Evolutionary conservation across 2,888 invertebrate species (phyloP).

Genomic region (Nomada ruficornis): DNA sequence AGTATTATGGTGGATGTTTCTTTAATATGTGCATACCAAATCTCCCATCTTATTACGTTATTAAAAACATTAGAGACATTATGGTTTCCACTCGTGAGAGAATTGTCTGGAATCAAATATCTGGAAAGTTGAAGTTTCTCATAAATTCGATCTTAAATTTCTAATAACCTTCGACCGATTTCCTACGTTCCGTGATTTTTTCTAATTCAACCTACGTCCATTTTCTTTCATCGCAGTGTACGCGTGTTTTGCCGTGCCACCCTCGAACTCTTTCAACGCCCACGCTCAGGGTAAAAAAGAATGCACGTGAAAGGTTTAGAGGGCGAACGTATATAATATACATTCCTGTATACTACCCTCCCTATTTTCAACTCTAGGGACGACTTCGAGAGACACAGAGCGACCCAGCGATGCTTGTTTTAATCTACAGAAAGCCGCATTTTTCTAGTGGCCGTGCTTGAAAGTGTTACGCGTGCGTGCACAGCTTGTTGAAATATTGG

Average conservation of each 20-base stretch:
- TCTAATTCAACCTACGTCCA: background rate
- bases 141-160: background rate
- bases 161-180: background rate
- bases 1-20: no score
- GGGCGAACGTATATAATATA: conserved; percentile 16
- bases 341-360: background rate
- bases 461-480: background rate
- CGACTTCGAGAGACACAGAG: background rate
- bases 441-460: conserved; percentile 12
- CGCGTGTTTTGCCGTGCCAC: conserved; percentile 9
- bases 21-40: no score
- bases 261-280: conserved; percentile 27
- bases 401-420: conserved; percentile 30
- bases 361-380: background rate
- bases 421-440: conserved; percentile 26
- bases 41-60: no score
- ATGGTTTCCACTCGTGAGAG: no score
- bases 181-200: background rate
- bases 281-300: conserved; percentile 5
- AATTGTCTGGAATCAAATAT: no score
- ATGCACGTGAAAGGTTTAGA: conserved; percentile 2
- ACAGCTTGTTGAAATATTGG: conserved; percentile 29
- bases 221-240: conserved; percentile 2
- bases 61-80: no score
- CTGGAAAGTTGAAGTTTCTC: background rate